Evolutionary conservation across 2,113 vertebrate species (phyloP).

Genomic region (Antigone vipio): DNA sequence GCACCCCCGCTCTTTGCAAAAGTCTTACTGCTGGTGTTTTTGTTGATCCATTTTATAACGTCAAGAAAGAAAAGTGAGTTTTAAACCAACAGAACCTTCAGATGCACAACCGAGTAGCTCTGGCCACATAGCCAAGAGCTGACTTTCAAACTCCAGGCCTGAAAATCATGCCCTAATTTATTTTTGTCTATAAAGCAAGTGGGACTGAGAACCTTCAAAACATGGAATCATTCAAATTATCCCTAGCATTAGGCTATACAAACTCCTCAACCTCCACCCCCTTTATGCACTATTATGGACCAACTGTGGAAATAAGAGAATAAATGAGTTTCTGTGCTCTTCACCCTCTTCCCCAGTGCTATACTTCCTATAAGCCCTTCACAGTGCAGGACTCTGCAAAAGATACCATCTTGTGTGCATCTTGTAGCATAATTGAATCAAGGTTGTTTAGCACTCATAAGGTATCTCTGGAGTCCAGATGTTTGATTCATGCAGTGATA

Average conservation of each 20-base stretch:
- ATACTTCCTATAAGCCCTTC: not conserved
- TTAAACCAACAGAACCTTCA: not conserved
- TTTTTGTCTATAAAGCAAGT: not conserved
- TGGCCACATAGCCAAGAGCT: not conserved
- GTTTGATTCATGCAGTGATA: not conserved
- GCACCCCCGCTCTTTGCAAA: not conserved
- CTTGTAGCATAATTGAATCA: slow-evolving; percentile 56
- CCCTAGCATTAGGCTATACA: not conserved
- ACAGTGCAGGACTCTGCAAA: not conserved
- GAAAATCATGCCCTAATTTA: not conserved
- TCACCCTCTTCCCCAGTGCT: not conserved
- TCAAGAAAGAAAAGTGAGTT: not conserved
- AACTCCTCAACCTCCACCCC: not conserved
- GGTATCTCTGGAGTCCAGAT: slow-evolving; percentile 54
- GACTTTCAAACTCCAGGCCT: not conserved
- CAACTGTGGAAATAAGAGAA: not conserved
- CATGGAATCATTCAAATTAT: not conserved
- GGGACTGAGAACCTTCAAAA: not conserved
- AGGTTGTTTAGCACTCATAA: slow-evolving; percentile 33
- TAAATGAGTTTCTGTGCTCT: not conserved
- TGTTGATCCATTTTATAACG: not conserved
- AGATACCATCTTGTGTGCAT: slow-evolving; percentile 33
- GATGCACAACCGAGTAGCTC: not conserved
- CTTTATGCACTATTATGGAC: not conserved
- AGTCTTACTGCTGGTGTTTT: not conserved